A percentile compares a stretch with the other conserved stretches of the same genome.
phyloP scores from a whole-genome alignment of 2,113 vertebrate species.

The Cheirogaleus medius region DNA sequence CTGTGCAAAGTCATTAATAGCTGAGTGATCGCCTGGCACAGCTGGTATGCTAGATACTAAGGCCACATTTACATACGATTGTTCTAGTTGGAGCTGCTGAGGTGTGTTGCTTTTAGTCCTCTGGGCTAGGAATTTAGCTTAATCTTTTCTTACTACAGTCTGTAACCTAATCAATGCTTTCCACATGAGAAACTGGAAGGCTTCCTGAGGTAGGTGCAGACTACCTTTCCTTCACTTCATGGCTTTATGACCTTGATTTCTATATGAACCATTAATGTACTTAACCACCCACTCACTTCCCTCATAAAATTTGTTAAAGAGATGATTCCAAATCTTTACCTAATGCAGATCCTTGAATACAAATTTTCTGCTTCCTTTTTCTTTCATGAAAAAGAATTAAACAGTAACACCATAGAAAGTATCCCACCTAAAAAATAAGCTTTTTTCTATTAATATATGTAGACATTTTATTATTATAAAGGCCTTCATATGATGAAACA shows the following conservation, averaged over 20 bases:
- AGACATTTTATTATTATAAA: not conserved
- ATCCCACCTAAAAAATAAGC: not conserved
- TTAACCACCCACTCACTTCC: not conserved
- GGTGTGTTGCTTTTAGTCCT: not conserved
- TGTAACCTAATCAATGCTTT: not conserved
- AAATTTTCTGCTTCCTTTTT: not conserved
- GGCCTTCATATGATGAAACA: not conserved
- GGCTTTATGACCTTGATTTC: not conserved
- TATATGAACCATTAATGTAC: not conserved
- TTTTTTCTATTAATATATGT: not conserved
- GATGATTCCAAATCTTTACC: not conserved
- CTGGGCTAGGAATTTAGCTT: not conserved
- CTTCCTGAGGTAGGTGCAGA: not conserved
- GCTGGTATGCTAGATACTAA: not conserved
- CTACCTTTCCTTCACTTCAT: not conserved
- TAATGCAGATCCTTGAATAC: not conserved
- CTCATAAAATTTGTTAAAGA: not conserved
- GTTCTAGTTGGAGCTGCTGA: not conserved
- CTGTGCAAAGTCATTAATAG: not conserved
- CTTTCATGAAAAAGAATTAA: not conserved
- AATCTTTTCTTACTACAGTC: not conserved
- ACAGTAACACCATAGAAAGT: not conserved
- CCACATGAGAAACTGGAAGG: not conserved
- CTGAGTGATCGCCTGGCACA: rapidly evolving
- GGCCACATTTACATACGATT: not conserved